Percentiles rank a stretch among this genome's conserved stretches.
Conservation (phyloP, 2,888 invertebrate genomes). For the Aleiodes testaceus region DNA sequence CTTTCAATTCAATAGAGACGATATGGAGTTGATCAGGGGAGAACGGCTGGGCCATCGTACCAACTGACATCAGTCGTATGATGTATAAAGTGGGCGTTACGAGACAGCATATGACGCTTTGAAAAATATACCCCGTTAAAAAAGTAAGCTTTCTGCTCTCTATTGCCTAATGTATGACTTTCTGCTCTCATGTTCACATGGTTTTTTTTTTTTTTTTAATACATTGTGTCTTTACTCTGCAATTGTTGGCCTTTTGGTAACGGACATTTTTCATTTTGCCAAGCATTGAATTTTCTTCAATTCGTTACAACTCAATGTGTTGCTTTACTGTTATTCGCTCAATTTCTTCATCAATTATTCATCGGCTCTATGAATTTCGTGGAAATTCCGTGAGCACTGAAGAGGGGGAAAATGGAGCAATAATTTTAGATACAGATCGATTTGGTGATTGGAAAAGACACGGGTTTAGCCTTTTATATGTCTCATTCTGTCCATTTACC, state of each 20-base stretch:
- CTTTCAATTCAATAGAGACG: not conserved
- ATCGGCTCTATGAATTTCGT: too few species aligned
- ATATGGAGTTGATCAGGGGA: not conserved
- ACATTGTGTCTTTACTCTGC: not conserved
- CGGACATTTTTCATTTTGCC: too few species aligned
- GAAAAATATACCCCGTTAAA: not conserved
- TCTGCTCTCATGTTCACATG: slow-evolving; percentile 9
- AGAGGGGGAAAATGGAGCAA: too few species aligned
- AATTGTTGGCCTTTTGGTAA: not conserved
- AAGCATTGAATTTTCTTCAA: too few species aligned
- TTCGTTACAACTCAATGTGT: too few species aligned
- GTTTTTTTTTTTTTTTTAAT: not conserved
- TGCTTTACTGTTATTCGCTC: too few species aligned
- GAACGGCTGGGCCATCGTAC: slow-evolving; percentile 20
- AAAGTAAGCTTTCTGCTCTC: slow-evolving; percentile 22
- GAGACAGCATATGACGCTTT: slow-evolving; percentile 41
- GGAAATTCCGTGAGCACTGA: too few species aligned
- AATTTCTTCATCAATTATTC: too few species aligned
- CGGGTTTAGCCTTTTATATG: too few species aligned
- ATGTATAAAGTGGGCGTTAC: slow-evolving; percentile 42
- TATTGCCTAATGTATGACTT: slow-evolving; percentile 9
- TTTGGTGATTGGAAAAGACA: too few species aligned
- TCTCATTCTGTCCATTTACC: too few species aligned
- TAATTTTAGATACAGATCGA: too few species aligned
- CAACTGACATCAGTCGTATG: slow-evolving; percentile 39